Evolutionary conservation across 1,140 invertebrate species (phyloP).

Genomic region (Drosophila suzukii): DNA sequence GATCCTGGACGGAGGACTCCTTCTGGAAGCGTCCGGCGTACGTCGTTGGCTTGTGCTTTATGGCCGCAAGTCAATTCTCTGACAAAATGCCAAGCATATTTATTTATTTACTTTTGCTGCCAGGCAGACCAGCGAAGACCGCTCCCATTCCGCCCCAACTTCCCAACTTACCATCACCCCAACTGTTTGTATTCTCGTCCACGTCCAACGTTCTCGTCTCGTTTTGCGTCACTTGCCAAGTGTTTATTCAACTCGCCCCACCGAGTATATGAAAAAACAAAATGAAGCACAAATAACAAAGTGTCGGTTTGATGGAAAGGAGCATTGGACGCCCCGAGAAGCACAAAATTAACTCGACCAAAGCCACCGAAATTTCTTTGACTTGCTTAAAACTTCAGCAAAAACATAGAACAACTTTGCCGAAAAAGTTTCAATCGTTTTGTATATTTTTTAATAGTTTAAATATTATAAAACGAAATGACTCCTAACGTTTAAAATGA

Average conservation of each 20-base stretch:
- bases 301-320: conserved; percentile 4
- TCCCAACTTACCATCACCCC: neutral
- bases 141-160: neutral
- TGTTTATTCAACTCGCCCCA: conserved; percentile 73
- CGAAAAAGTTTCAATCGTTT: too few species aligned
- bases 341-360: conserved; percentile 29
- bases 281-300: conserved; percentile 29
- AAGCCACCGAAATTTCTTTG: conserved; percentile 21
- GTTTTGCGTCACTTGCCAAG: conserved; percentile 71
- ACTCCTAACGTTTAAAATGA: too few species aligned
- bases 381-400: conserved; percentile 3
- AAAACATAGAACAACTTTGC: neutral
- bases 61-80: conserved; percentile 81
- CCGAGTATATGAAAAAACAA: conserved; percentile 41
- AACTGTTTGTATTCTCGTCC: conserved; percentile 34
- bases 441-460: neutral
- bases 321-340: conserved; percentile 7
- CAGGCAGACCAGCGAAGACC: conserved; percentile 32
- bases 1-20: conserved; percentile 6
- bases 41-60: conserved; percentile 72
- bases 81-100: conserved; percentile 80
- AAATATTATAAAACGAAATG: neutral
- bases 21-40: conserved; percentile 40
- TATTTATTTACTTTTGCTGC: conserved; percentile 76
- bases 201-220: conserved; percentile 36